Percentiles rank a stretch among this genome's conserved stretches.
These are phyloP conservation scores for Heliornis fulica DNA, from an alignment of 2,113 vertebrate genomes.

Conservation along the genomic window DNA sequence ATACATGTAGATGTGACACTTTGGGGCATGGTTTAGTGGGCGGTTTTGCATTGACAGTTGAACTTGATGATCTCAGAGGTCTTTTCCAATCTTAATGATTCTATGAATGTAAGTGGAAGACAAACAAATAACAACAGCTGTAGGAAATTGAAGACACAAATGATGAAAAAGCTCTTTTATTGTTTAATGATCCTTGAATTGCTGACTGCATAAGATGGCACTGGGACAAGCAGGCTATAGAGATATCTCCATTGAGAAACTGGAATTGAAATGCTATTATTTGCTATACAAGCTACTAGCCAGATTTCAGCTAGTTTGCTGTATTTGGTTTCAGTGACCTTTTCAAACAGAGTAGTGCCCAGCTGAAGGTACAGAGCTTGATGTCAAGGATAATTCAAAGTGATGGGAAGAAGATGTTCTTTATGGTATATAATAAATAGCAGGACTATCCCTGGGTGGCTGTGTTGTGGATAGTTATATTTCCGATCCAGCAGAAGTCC, in stretches of 20 bases:
- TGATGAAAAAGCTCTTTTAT: conserved; percentile 12
- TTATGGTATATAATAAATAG: conserved; percentile 40
- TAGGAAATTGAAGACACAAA: background rate
- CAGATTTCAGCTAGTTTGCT: background rate
- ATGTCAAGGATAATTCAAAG: conserved; percentile 18
- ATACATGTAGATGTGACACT: too few relatives aligned
- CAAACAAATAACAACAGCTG: conserved; percentile 18
- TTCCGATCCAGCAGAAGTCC: background rate
- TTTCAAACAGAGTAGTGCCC: background rate
- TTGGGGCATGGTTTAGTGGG: too few relatives aligned
- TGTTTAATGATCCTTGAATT: conserved; percentile 28
- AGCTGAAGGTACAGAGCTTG: background rate
- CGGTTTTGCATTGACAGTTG: too few relatives aligned
- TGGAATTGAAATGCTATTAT: conserved; percentile 3
- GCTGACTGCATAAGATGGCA: background rate
- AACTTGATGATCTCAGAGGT: too few relatives aligned
- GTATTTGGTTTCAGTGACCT: background rate
- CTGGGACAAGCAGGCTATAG: background rate
- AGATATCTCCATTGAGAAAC: conserved; percentile 1
- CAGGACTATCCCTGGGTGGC: background rate
- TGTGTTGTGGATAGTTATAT: background rate
- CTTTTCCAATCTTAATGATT: too few relatives aligned
- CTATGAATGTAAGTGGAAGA: background rate
- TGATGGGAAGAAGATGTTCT: conserved; percentile 18
- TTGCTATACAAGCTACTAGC: background rate